Evolutionary conservation across 2,888 invertebrate genomes (phyloP).

Genomic region (Scrobipalpa atriplicella): DNA sequence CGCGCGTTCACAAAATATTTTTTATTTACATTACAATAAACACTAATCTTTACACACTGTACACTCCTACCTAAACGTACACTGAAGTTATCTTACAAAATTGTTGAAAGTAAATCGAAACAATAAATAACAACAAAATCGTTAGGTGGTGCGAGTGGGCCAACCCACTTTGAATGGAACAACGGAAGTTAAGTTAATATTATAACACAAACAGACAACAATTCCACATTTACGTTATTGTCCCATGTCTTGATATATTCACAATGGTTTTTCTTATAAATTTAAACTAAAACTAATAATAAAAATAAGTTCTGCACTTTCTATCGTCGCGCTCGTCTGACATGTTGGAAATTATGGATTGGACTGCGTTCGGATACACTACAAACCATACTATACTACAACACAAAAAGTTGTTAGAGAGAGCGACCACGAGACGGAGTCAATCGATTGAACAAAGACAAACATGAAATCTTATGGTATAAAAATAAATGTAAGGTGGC

Average conservation of each 20-base stretch:
- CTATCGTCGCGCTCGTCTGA: constrained; percentile 55
- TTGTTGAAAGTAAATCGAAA: constrained; percentile 57
- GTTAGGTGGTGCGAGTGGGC: constrained; percentile 43
- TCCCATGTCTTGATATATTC: constrained; percentile 51
- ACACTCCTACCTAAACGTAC: constrained; percentile 48
- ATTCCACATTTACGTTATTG: constrained; percentile 43
- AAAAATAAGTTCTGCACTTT: constrained; percentile 55
- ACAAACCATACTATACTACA: not conserved
- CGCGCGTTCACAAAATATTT: constrained; percentile 78
- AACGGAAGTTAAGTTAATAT: constrained; percentile 36
- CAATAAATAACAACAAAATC: constrained; percentile 68
- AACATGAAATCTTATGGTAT: no score
- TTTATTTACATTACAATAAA: constrained; percentile 80
- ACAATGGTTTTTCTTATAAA: constrained; percentile 50
- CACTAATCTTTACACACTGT: constrained; percentile 51
- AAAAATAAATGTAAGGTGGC: no score
- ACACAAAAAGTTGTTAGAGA: not conserved
- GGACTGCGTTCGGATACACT: constrained; percentile 29
- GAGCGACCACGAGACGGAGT: not conserved
- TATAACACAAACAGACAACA: constrained; percentile 42
- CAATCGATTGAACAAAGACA: no score
- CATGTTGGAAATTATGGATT: constrained; percentile 63
- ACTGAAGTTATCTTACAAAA: constrained; percentile 48
- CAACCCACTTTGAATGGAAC: constrained; percentile 39
- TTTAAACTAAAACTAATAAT: constrained; percentile 46